Conservation (phyloP, 2,888 invertebrate genomes). For the Busseola fusca region DNA sequence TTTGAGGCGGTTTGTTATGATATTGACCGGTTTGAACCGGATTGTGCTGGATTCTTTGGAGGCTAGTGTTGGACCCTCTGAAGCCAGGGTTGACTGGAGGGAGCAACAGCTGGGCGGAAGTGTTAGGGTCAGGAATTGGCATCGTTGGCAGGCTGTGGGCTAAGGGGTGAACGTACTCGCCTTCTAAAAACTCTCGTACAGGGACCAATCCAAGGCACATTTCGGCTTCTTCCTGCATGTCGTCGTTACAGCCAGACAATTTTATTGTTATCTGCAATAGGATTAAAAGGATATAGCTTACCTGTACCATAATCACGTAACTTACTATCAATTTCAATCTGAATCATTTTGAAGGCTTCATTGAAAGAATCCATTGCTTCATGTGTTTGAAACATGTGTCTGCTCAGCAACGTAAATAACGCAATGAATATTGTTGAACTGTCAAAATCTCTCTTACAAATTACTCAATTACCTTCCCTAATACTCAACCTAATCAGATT, state of each 20-base stretch:
- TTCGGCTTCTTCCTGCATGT: slow-evolving; percentile 73
- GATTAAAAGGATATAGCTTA: not conserved
- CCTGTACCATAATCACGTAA: not conserved
- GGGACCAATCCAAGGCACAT: slow-evolving; percentile 78
- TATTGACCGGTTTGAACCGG: slow-evolving; percentile 6
- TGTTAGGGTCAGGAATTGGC: slow-evolving; percentile 65
- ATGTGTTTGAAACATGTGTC: too few relatives aligned
- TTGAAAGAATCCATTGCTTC: too few relatives aligned
- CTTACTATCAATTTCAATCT: too few relatives aligned
- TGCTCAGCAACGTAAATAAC: too few relatives aligned
- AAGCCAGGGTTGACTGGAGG: slow-evolving; percentile 28
- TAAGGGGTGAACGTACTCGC: slow-evolving; percentile 71
- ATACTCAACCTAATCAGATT: not conserved
- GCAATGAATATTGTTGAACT: too few relatives aligned
- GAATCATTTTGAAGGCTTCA: too few relatives aligned
- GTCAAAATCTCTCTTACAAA: too few relatives aligned
- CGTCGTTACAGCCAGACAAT: slow-evolving; percentile 77
- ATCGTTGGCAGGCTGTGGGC: slow-evolving; percentile 69
- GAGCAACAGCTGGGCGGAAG: not conserved
- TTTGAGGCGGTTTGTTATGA: slow-evolving; percentile 27
- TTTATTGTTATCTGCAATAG: slow-evolving; percentile 70
- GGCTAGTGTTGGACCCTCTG: slow-evolving; percentile 38
- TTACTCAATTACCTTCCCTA: too few relatives aligned
- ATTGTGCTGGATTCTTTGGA: slow-evolving; percentile 34
- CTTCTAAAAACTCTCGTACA: slow-evolving; percentile 55